These are phyloP conservation scores for Eilema caniola DNA, from an alignment of 2,888 invertebrate genomes.

Conservation along the genomic window DNA sequence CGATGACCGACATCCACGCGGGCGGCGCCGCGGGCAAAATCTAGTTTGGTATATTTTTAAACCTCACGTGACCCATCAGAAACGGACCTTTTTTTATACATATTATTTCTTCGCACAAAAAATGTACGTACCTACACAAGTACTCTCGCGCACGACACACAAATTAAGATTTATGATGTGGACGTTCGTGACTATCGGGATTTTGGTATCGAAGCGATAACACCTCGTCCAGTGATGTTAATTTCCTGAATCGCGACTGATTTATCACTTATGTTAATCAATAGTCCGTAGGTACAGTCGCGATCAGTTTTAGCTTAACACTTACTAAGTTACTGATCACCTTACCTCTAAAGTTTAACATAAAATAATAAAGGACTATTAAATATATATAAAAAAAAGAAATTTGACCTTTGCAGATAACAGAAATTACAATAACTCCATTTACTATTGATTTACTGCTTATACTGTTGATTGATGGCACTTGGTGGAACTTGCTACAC, in stretches of 20 bases:
- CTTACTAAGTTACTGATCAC: no score
- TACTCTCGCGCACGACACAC: constrained; percentile 16
- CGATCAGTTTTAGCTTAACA: no score
- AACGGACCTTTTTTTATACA: background rate
- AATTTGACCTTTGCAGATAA: no score
- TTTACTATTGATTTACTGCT: no score
- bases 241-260: constrained; percentile 45
- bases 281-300: background rate
- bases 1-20: no score
- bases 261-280: constrained; percentile 43
- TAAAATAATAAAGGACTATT: no score
- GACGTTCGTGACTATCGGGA: constrained; percentile 34
- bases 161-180: constrained; percentile 32
- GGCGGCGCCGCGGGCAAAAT: no score
- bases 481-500: no score
- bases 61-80: constrained; percentile 6
- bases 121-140: background rate
- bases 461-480: no score
- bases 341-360: no score
- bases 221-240: constrained; percentile 37
- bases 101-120: constrained; percentile 7
- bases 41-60: background rate
- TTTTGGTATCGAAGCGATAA: constrained; percentile 35
- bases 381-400: no score
- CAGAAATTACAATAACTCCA: no score